phyloP scores from a whole-genome alignment of 2,888 invertebrate species.

The Dicranocentrus wangi region DNA sequence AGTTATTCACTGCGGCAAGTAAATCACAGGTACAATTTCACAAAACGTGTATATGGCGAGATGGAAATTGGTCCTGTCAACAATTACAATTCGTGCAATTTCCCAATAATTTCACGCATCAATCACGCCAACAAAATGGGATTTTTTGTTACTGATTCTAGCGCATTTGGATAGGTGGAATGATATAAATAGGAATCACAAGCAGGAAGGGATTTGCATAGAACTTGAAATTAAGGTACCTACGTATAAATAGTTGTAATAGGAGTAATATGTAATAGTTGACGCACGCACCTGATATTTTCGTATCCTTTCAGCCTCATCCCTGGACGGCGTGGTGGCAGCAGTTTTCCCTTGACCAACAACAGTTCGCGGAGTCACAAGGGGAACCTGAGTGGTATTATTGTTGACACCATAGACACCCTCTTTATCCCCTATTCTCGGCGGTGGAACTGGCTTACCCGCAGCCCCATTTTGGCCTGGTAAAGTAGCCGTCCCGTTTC shows the following conservation, averaged over 20 bases:
- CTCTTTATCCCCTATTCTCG: conserved; percentile 81
- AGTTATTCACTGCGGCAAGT: no score
- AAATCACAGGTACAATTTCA: no score
- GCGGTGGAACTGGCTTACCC: conserved; percentile 78
- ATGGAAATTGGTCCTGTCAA: background rate
- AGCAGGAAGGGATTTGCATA: no score
- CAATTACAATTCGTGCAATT: background rate
- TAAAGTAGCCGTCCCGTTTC: conserved; percentile 74
- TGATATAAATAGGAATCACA: no score
- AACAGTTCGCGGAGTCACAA: conserved; percentile 74
- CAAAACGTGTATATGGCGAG: no score
- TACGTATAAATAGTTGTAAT: no score
- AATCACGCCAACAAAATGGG: background rate
- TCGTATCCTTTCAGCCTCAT: conserved; percentile 92
- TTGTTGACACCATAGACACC: conserved; percentile 78
- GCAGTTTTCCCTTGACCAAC: conserved; percentile 71
- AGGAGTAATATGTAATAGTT: no score
- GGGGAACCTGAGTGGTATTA: conserved; percentile 80
- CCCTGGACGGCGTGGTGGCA: conserved; percentile 81
- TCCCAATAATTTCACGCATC: conserved; percentile 17
- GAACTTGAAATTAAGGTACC: no score
- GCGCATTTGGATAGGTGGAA: no score
- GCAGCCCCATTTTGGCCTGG: conserved; percentile 73
- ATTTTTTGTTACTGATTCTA: no score
- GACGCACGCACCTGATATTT: conserved; percentile 87